Evolutionary conservation across 2,797 vertebrate genomes (phyloP).

Genomic region (Scleropages formosus): DNA sequence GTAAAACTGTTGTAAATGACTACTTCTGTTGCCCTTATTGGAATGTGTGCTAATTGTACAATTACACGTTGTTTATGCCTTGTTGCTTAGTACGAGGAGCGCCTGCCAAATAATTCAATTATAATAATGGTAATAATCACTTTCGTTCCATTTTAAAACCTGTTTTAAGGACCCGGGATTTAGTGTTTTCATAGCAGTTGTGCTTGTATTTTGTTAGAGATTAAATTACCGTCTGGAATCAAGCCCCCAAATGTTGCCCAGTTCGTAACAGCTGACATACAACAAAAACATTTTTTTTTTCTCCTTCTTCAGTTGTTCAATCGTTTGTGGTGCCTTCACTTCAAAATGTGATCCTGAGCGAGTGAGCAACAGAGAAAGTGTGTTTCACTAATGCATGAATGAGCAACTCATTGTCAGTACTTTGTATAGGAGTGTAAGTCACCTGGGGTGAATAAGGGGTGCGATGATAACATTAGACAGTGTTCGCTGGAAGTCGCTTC

Average conservation of each 20-base stretch:
- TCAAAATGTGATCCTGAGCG: too few species aligned
- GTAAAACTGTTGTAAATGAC: neutral
- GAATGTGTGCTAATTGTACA: constrained; percentile 19
- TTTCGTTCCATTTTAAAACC: constrained; percentile 8
- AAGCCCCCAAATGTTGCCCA: constrained; percentile 8
- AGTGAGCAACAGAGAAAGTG: too few species aligned
- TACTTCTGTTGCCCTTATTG: neutral
- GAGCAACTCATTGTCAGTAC: too few species aligned
- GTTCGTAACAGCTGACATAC: constrained; percentile 19
- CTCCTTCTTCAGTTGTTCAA: too few species aligned
- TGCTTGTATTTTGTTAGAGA: constrained; percentile 27
- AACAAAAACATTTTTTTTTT: neutral
- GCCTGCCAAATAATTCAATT: constrained; percentile 27
- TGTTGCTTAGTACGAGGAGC: constrained; percentile 6
- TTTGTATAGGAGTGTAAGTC: too few species aligned
- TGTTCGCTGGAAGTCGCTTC: too few species aligned
- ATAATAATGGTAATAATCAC: constrained; percentile 21
- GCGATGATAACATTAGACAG: too few species aligned
- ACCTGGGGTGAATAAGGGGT: too few species aligned
- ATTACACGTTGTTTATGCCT: constrained; percentile 20
- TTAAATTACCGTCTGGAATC: constrained; percentile 22
- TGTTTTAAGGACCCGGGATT: constrained; percentile 19
- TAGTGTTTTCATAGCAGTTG: constrained; percentile 27
- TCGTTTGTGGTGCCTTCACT: too few species aligned
- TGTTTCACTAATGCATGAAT: too few species aligned